These are phyloP conservation scores for Tupaia tana DNA, from an alignment of 2,113 vertebrate species.

Conservation along the genomic window DNA sequence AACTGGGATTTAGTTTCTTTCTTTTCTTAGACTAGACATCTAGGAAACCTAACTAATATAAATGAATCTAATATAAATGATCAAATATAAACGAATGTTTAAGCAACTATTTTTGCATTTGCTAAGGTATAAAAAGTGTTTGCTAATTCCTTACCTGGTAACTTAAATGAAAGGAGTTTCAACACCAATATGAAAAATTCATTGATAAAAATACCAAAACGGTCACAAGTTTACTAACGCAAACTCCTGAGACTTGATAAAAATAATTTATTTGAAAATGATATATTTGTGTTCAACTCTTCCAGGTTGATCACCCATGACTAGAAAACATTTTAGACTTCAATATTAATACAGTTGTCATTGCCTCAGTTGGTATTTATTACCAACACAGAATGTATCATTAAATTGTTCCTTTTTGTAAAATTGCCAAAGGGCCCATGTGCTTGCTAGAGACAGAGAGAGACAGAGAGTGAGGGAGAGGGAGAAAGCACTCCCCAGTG, in stretches of 20 bases:
- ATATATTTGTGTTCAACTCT: neutral
- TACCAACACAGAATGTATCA: neutral
- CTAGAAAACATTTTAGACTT: neutral
- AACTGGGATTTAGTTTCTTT: conserved; percentile 19
- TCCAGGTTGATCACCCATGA: neutral
- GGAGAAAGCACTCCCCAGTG: no score
- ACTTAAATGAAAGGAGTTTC: neutral
- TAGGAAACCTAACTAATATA: neutral
- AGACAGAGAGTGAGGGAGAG: no score
- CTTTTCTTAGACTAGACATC: neutral
- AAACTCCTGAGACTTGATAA: neutral
- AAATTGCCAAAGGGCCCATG: no score
- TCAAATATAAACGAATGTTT: neutral
- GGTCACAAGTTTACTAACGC: neutral
- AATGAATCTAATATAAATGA: neutral
- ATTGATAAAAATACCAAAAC: neutral
- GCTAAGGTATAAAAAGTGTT: neutral
- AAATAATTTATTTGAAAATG: neutral
- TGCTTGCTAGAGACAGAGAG: no score
- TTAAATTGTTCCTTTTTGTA: no score
- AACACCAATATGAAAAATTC: neutral
- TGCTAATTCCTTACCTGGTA: neutral
- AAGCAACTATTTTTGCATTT: neutral
- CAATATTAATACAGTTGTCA: neutral
- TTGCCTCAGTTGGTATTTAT: neutral